These are phyloP conservation scores for Rapana venosa DNA, from an alignment of 2,888 invertebrate genomes.

Conservation along the genomic window DNA sequence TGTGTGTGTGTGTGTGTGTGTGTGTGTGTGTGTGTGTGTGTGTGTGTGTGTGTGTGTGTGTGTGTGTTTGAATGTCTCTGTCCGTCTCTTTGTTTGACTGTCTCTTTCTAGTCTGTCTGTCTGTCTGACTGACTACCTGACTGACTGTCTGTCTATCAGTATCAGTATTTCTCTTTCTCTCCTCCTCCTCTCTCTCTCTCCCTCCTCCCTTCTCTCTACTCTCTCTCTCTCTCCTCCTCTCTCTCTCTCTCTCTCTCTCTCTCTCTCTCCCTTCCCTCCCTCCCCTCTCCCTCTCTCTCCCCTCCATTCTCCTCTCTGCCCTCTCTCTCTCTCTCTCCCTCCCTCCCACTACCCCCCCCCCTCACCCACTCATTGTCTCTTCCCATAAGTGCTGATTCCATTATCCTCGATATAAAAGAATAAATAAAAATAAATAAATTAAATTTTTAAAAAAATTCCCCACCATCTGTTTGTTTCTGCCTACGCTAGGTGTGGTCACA, in stretches of 20 bases:
- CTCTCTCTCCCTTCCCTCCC: not conserved
- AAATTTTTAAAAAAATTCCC: too few relatives aligned
- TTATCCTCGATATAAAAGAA: too few relatives aligned
- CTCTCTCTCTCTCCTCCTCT: not conserved
- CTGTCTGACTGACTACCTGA: too few relatives aligned
- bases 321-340: not conserved
- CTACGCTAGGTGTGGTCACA: too few relatives aligned
- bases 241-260: not conserved
- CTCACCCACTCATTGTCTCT: too few relatives aligned
- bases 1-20: too few relatives aligned
- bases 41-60: slow-evolving; percentile 7
- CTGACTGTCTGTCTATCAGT: not conserved
- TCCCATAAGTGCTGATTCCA: too few relatives aligned
- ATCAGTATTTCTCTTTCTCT: not conserved
- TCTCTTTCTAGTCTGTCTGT: not conserved
- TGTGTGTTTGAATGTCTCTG: not conserved
- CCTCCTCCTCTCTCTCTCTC: not conserved
- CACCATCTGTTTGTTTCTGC: too few relatives aligned
- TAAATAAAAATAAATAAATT: too few relatives aligned
- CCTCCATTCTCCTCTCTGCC: not conserved
- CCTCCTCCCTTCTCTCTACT: not conserved
- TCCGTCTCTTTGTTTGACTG: not conserved
- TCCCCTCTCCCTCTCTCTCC: not conserved
- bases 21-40: not conserved
- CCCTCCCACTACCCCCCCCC: too few relatives aligned